Percentiles rank a stretch among this genome's conserved stretches.
phyloP scores from a whole-genome alignment of 2,113 vertebrate genomes.

The Acinonyx jubatus region DNA sequence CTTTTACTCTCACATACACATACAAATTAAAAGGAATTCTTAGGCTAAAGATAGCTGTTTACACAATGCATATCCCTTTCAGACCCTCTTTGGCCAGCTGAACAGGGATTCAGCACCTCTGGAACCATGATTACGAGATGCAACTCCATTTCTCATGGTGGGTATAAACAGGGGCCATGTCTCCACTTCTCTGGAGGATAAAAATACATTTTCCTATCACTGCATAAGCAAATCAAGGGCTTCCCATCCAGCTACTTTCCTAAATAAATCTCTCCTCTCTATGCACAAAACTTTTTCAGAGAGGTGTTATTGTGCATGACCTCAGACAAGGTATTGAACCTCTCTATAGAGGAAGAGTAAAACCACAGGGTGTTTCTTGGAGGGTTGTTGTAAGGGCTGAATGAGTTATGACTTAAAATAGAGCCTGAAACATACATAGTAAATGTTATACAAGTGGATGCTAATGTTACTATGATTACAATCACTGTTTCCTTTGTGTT shows the following conservation, averaged over 20 bases:
- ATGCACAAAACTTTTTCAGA: background rate
- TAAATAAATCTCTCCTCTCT: slow-evolving; percentile 2
- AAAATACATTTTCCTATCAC: background rate
- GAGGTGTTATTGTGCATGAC: background rate
- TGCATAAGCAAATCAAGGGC: background rate
- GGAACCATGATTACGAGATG: too few relatives aligned
- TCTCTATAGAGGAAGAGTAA: background rate
- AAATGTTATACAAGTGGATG: background rate
- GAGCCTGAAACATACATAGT: background rate
- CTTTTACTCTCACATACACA: background rate
- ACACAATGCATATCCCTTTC: background rate
- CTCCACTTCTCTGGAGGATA: background rate
- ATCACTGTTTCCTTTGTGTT: background rate
- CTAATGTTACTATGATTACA: slow-evolving; percentile 20
- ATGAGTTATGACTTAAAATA: slow-evolving; percentile 9
- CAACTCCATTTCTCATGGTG: background rate
- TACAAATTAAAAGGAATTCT: background rate
- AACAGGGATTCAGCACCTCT: background rate
- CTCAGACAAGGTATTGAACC: background rate
- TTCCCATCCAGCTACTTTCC: background rate
- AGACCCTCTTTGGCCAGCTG: background rate
- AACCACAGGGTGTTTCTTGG: background rate
- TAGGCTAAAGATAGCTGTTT: background rate
- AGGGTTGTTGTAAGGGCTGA: background rate
- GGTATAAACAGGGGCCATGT: background rate